A percentile compares a stretch with the other conserved stretches of the same genome.
Evolutionary conservation across 2,113 vertebrate genomes (phyloP).

Genomic region (Stercorarius parasiticus): DNA sequence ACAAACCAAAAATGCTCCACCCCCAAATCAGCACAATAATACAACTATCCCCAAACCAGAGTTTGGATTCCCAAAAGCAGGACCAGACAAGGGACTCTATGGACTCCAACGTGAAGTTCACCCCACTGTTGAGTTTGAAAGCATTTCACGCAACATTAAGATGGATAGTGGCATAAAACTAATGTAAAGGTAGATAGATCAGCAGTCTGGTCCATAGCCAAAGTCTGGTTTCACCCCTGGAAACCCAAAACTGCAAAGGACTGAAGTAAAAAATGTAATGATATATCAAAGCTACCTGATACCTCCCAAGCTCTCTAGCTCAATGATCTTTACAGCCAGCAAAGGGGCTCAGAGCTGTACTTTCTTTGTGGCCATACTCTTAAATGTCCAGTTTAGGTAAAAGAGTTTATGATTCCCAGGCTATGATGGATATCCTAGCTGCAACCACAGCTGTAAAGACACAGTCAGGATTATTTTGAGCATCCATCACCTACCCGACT

Average conservation of each 20-base stretch:
- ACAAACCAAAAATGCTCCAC: background rate
- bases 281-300: conserved; percentile 7
- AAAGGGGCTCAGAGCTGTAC: background rate
- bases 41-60: background rate
- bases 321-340: background rate
- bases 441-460: conserved; percentile 37
- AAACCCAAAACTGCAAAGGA: conserved; percentile 11
- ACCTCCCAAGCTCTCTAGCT: background rate
- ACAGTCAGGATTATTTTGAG: conserved; percentile 16
- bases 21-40: background rate
- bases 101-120: background rate
- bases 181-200: background rate
- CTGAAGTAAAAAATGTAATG: background rate
- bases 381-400: background rate
- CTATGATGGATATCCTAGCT: conserved; percentile 8
- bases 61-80: background rate
- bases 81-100: background rate
- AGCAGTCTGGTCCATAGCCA: background rate
- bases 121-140: background rate
- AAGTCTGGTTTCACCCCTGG: background rate
- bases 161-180: background rate
- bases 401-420: background rate
- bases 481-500: conserved; percentile 5
- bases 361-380: background rate
- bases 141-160: background rate